Base-by-base conservation (phyloP, 2,888 invertebrate genomes). In the Synergus itoensis region DNA sequence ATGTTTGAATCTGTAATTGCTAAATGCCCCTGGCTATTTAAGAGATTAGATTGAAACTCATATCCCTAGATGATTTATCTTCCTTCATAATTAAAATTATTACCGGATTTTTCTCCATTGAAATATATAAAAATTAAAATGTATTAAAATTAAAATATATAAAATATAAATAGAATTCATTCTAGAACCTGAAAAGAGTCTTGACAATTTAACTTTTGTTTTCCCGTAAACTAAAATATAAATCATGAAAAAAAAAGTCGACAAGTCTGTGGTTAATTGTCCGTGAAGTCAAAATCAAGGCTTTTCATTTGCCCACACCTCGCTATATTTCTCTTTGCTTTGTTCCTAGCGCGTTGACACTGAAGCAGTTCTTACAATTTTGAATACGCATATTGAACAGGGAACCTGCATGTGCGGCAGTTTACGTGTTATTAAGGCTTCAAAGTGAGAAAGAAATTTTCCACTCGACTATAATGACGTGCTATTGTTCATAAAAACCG, bases 1-100 rank as follows among this genome's bases (percentile, higher is more conserved):
- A 73, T 53, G 53, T 53, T 36, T 73, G 73, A 73, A 73, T 73
- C 73, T 73, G 73, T 73, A 73, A 73, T 73, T 73, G 36, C 73
- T 11, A 73, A 48, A 73, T 53, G 73, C 73, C 53, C 9, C 28
- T 16, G 53, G 73, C 53, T 53, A 36, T 73, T 53, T 36, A 48
- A 41, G 16, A 48, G 48, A 69, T 69, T 69, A 69, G 11, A 73
- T 48, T 69, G 16, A 28, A 69, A 48, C 28, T 48, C 21, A 21
- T 21, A n/a, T 12, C 11, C 12, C 41, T 7, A n/a, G 5, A 14
- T 12, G 41, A 21, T 43, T 1, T 11, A 45, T n/a, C 18, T 43
- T 65, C 18, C 18, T 67, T 45, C 21, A 1, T n/a, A 12, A 40
- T 65, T 41, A 1, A n/a, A 64, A 18, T n/a, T 53, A 9, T 18